Conservation (phyloP, 1,140 invertebrate species). For the Grapholita molesta region DNA sequence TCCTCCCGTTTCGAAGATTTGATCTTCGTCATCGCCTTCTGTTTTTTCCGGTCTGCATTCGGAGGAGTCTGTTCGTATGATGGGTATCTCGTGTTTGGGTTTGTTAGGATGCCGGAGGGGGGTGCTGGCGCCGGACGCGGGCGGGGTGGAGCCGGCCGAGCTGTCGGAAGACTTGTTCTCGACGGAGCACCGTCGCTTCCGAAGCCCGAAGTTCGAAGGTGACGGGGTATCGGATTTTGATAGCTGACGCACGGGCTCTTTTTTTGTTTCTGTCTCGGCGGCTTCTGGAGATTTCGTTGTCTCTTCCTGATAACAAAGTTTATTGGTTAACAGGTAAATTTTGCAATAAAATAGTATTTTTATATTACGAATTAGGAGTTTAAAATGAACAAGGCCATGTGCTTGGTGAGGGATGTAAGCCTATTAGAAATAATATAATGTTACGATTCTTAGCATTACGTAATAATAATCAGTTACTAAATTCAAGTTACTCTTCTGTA, state of each 20-base stretch:
- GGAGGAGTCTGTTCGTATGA: conserved; percentile 64
- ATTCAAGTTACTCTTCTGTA: no score
- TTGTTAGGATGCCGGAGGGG: conserved; percentile 69
- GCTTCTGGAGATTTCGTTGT: conserved; percentile 50
- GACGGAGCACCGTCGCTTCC: conserved; percentile 79
- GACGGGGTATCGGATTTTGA: conserved; percentile 42
- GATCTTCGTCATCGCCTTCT: conserved; percentile 56
- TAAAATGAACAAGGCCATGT: no score
- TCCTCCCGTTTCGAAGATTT: conserved; percentile 59
- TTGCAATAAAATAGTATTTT: no score
- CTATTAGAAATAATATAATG: no score
- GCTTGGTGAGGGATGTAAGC: no score
- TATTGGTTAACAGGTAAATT: neutral
- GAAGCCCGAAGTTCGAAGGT: conserved; percentile 61
- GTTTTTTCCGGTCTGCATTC: conserved; percentile 61
- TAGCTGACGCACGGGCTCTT: conserved; percentile 52
- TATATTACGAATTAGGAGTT: no score
- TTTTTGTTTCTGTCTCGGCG: conserved; percentile 49
- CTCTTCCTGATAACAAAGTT: neutral
- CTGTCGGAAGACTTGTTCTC: conserved; percentile 77
- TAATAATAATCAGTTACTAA: no score
- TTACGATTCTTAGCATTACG: no score
- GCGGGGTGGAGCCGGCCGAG: conserved; percentile 76
- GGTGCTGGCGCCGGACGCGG: conserved; percentile 75
- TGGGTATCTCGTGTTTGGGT: conserved; percentile 67